phyloP scores from a whole-genome alignment of 2,888 invertebrate genomes.

The Neocrepidodera transversa region DNA sequence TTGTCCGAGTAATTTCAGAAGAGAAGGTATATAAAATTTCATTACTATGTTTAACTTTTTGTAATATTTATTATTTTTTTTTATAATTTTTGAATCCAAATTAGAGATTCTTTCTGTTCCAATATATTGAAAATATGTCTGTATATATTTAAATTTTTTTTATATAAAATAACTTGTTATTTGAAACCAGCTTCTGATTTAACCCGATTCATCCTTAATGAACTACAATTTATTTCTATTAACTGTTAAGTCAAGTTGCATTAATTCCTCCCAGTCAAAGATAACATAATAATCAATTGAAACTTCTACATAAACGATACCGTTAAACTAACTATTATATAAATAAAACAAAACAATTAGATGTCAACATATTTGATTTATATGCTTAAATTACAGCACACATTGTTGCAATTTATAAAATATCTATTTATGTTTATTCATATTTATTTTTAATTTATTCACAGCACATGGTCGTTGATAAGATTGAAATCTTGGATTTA shows the following conservation, averaged over 20 bases:
- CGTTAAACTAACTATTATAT: not conserved
- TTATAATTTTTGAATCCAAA: too few species aligned
- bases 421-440: not conserved
- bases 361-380: constrained; percentile 7
- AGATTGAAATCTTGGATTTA: not conserved
- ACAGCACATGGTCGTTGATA: not conserved
- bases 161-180: too few species aligned
- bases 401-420: not conserved
- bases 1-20: too few species aligned
- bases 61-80: too few species aligned
- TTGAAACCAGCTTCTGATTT: too few species aligned
- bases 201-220: too few species aligned
- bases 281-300: constrained; percentile 15
- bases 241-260: constrained; percentile 1
- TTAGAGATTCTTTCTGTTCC: too few species aligned
- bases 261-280: constrained; percentile 8
- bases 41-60: too few species aligned
- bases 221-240: constrained; percentile 8
- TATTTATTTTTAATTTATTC: not conserved
- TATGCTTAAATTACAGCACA: constrained; percentile 8
- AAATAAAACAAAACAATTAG: constrained; percentile 5
- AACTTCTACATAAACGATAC: constrained; percentile 5
- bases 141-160: too few species aligned
- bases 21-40: too few species aligned
- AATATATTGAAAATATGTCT: too few species aligned